Evolutionary conservation across 2,113 vertebrate species (phyloP).

Genomic region (Oreotrochilus melanogaster): DNA sequence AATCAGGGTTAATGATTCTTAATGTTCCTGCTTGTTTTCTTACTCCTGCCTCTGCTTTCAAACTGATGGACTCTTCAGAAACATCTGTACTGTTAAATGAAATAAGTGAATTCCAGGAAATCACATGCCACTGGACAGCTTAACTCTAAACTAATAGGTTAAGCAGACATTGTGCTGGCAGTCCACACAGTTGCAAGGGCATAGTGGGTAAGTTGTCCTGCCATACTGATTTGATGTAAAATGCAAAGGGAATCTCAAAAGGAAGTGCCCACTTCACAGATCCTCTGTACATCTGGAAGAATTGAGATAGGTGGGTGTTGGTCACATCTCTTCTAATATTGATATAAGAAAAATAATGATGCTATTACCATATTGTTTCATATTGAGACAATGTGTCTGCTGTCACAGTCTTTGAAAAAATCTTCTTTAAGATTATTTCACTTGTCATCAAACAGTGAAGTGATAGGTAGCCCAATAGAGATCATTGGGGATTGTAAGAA

Average conservation of each 20-base stretch:
- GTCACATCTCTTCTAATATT: not conserved
- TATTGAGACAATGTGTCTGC: not conserved
- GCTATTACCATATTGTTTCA: not conserved
- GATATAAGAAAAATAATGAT: not conserved
- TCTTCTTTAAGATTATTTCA: not conserved
- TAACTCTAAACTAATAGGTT: not conserved
- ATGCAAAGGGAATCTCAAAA: not conserved
- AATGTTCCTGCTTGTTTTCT: not conserved
- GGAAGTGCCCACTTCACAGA: not conserved
- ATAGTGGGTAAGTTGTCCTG: not conserved
- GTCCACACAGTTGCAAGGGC: not conserved
- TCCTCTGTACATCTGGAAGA: not conserved
- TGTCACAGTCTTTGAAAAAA: not conserved
- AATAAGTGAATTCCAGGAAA: not conserved
- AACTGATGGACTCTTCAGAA: not conserved
- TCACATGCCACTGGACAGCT: not conserved
- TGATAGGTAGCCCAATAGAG: not conserved
- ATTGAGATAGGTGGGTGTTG: not conserved
- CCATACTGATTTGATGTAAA: not conserved
- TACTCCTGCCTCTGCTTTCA: not conserved
- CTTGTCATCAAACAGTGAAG: not conserved
- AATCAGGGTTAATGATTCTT: not conserved
- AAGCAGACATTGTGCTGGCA: not conserved
- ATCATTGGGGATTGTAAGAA: not conserved
- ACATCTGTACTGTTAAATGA: not conserved